A percentile compares a stretch with the other conserved stretches of the same genome.
These are phyloP conservation scores for Cheilosia urbana DNA, from an alignment of 2,888 invertebrate species.

Conservation along the genomic window DNA sequence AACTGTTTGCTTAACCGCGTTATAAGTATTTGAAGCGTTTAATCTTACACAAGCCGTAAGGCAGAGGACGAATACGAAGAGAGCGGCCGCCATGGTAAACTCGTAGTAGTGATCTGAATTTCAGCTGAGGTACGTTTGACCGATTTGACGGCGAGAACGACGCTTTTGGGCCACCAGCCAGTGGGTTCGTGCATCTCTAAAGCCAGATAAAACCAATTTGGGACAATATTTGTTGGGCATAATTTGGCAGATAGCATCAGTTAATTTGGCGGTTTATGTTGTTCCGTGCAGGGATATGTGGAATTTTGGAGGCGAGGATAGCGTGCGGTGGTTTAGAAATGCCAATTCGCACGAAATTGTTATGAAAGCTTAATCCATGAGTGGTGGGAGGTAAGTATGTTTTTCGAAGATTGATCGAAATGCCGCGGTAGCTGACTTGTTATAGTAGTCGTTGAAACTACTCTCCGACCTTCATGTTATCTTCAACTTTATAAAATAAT, in stretches of 20 bases:
- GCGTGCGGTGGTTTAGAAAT: too few species aligned
- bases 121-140: slow-evolving; percentile 44
- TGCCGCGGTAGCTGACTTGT: too few species aligned
- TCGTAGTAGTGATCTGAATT: slow-evolving; percentile 39
- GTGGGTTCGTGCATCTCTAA: slow-evolving; percentile 60
- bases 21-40: slow-evolving; percentile 26
- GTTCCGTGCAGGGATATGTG: neutral
- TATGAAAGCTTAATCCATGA: too few species aligned
- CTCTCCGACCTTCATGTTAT: too few species aligned
- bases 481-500: too few species aligned
- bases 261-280: slow-evolving; percentile 58
- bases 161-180: slow-evolving; percentile 24
- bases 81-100: slow-evolving; percentile 26
- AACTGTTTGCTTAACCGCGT: slow-evolving; percentile 35
- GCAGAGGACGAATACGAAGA: slow-evolving; percentile 15
- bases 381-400: too few species aligned
- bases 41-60: slow-evolving; percentile 37
- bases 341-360: too few species aligned
- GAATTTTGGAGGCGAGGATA: neutral
- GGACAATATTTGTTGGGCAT: slow-evolving; percentile 63
- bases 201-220: slow-evolving; percentile 62
- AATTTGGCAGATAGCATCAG: slow-evolving; percentile 64
- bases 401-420: too few species aligned
- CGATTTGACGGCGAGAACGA: slow-evolving; percentile 41
- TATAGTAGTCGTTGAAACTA: too few species aligned